phyloP scores from a whole-genome alignment of 2,797 vertebrate genomes.

The Enteromius paludinosus region DNA sequence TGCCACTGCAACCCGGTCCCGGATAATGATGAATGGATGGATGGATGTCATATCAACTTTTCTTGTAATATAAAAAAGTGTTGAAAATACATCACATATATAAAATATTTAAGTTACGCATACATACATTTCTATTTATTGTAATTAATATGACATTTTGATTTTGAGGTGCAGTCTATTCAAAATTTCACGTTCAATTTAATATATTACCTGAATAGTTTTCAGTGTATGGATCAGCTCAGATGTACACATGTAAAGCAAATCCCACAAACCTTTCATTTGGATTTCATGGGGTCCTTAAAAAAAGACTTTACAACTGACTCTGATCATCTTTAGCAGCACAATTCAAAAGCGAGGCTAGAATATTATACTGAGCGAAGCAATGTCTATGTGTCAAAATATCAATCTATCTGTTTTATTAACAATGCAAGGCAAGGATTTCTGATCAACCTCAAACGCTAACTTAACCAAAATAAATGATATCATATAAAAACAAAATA shows the following conservation, averaged over 20 bases:
- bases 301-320: not conserved
- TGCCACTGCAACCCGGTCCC: not conserved
- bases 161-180: not conserved
- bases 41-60: not conserved
- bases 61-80: not conserved
- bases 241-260: not conserved
- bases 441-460: not conserved
- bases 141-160: not conserved
- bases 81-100: not conserved
- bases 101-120: not conserved
- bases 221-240: not conserved
- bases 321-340: not conserved
- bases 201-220: not conserved
- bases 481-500: not conserved
- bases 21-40: not conserved
- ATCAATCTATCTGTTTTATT: not conserved
- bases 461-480: not conserved
- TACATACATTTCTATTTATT: not conserved
- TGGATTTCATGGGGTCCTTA: conserved; percentile 28
- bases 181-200: not conserved
- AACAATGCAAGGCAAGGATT: not conserved
- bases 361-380: not conserved
- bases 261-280: not conserved
- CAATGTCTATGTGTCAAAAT: not conserved
- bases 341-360: not conserved